Base-by-base conservation (phyloP, 2,113 vertebrate species). In the Tauraco erythrolophus region DNA sequence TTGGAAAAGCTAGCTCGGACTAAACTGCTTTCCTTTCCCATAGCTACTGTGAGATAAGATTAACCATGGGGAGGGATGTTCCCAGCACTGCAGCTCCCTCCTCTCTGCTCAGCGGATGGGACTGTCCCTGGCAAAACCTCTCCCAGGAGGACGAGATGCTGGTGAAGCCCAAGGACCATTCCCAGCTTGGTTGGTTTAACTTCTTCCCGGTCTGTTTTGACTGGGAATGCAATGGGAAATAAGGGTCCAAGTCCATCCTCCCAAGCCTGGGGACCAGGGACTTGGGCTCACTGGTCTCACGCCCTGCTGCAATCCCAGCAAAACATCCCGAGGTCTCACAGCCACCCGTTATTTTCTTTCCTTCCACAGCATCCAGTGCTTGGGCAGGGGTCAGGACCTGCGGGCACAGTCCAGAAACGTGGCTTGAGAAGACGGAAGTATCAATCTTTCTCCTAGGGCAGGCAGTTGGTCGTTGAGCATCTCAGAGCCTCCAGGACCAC, bases 231-330 rank as follows among this genome's bases (percentile, higher is more conserved):
- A 11, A 3, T 56, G 58, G 39, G 50, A 89, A 76, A 43, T 21
- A 35, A 60, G 9, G n/a, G 48, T 30, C 30, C 4, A 4, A n/a
- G 15, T 53, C 33, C 56, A 23, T 22, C 53, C 33, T 87, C 76
- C 28, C 39, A 24, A 33, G 8, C n/a, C 25, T 82, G 62, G 51
- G 14, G 24, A 68, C 13, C 58, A 24, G 39, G 25, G n/a, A 19
- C 46, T 65, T 41, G 11, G 33, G 64, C 30, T 64, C 2, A 0
- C 28, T 19, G 21, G 28, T 83, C 0, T 0, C 17, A 33, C 3
- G 0, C 4, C 13, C 33, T 7, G 1, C 46, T 37, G 45, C 48
- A 39, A 56, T 25, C 46, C 17, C 56, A 58, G 31, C 11, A 28
- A 66, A 92, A 57, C 31, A 41, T 10, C n/a, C n/a, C 3, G 0